Percentiles rank a stretch among this genome's conserved stretches.
These are phyloP conservation scores for Tridacna gigas DNA, from an alignment of 2,888 invertebrate species.

Conservation along the genomic window DNA sequence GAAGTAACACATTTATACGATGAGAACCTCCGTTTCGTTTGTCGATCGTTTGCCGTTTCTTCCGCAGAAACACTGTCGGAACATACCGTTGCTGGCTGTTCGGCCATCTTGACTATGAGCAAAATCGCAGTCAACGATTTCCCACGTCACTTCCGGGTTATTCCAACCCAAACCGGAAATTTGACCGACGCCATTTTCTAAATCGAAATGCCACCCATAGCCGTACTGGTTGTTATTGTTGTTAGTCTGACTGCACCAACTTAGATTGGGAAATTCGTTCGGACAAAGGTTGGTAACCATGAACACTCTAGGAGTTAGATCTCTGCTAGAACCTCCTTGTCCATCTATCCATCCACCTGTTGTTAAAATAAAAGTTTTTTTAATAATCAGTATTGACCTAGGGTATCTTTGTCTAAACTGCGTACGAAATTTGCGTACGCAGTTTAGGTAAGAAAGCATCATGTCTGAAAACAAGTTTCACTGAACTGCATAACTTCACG, in stretches of 20 bases:
- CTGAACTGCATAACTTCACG: too few species aligned
- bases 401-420: too few species aligned
- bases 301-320: conserved; percentile 63
- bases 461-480: too few species aligned
- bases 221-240: conserved; percentile 63
- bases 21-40: background rate
- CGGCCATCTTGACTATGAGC: conserved; percentile 28
- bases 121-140: conserved; percentile 54
- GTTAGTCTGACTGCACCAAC: conserved; percentile 72
- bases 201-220: conserved; percentile 68
- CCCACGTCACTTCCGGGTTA: conserved; percentile 72
- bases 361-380: too few species aligned
- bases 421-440: too few species aligned
- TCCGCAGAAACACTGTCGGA: conserved; percentile 54
- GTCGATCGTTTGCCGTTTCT: conserved; percentile 12
- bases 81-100: conserved; percentile 53
- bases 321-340: conserved; percentile 58
- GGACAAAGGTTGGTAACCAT: conserved; percentile 79
- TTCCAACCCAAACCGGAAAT: conserved; percentile 63
- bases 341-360: conserved; percentile 72
- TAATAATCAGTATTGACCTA: too few species aligned
- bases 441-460: too few species aligned
- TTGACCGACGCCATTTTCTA: conserved; percentile 67
- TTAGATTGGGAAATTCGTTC: conserved; percentile 65
- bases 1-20: background rate